Evolutionary conservation across 2,113 vertebrate species (phyloP), one percentile per base, ranked within the genome.

Genomic region (Vidua chalybeata): DNA sequence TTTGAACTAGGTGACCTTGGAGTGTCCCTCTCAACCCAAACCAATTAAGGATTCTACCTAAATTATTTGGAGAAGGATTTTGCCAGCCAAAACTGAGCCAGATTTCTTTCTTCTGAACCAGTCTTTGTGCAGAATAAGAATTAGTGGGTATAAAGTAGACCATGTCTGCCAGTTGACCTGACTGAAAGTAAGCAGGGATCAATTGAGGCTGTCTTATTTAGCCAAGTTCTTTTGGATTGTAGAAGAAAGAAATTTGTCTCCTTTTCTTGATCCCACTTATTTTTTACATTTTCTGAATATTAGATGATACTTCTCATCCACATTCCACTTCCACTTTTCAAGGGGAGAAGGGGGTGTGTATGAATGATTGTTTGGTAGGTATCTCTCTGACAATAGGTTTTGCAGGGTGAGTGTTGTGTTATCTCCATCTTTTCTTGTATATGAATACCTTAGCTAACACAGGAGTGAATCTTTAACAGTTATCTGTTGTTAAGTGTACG

Each of bases 331-430:
- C 11, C 11, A 10, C 11, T 51, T 31, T 56, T 72, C 23, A 16
- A 35, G 2, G 6, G 8, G 13, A 19, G 4, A 4, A 28, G 6
- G 7, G 6, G 3, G 2, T 18, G 28, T 23, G n/a, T 16, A 6
- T 28, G 37, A 88, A 49, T 8, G 6, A 4, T 24, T 67, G 4
- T 9, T 66, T 83, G 13, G 9, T 48, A 46, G n/a, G 6, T 59
- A 18, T 27, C 2, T n/a, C 16, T 54, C 49, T 39, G 14, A 51
- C 39, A 21, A 24, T 35, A n/a, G 0, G 1, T n/a, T 89, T 69
- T 54, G 7, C 15, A 51, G 13, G 4, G 19, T 39, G 7, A 1
- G 0, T 59, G 39, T 49, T 62, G 33, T 2, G 0, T 33, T 90
- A 18, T 21, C 12, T 55, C 33, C 12, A 8, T 9, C 5, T 66